phyloP scores from a whole-genome alignment of 2,797 vertebrate species.

The Lophius americanus region DNA sequence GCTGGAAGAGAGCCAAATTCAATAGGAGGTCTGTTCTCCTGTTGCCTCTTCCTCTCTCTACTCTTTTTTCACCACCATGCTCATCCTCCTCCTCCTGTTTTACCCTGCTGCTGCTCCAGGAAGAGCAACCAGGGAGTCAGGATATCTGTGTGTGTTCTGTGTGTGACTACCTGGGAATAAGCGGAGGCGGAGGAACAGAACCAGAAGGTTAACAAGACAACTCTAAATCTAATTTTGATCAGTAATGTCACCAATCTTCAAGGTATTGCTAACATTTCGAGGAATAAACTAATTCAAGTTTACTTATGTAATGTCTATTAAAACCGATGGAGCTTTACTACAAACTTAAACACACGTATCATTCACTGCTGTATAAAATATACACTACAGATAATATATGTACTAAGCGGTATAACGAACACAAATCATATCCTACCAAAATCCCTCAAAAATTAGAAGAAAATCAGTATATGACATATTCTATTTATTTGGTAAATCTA shows the following conservation, averaged over 20 bases:
- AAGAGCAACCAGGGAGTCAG: constrained; percentile 57
- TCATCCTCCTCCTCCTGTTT: constrained; percentile 26
- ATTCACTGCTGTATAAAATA: too few species aligned
- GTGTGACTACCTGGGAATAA: constrained; percentile 24
- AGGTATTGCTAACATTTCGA: constrained; percentile 10
- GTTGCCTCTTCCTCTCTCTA: constrained; percentile 47
- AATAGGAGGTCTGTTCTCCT: constrained; percentile 72
- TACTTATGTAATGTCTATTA: background rate
- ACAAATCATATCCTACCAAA: too few species aligned
- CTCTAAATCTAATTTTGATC: background rate
- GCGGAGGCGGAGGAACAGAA: constrained; percentile 29
- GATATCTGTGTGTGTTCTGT: constrained; percentile 35
- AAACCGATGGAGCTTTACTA: background rate
- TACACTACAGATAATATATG: too few species aligned
- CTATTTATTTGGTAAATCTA: too few species aligned
- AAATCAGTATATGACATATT: too few species aligned
- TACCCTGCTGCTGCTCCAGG: constrained; percentile 64
- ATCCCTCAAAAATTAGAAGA: too few species aligned
- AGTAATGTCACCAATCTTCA: background rate
- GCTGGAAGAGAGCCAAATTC: constrained; percentile 90
- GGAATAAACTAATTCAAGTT: background rate
- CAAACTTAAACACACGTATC: too few species aligned
- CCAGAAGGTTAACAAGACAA: background rate
- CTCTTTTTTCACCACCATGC: background rate
- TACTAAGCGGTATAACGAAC: too few species aligned